phyloP scores from a whole-genome alignment of 2,888 invertebrate species.

The Podotricha telesiphe region DNA sequence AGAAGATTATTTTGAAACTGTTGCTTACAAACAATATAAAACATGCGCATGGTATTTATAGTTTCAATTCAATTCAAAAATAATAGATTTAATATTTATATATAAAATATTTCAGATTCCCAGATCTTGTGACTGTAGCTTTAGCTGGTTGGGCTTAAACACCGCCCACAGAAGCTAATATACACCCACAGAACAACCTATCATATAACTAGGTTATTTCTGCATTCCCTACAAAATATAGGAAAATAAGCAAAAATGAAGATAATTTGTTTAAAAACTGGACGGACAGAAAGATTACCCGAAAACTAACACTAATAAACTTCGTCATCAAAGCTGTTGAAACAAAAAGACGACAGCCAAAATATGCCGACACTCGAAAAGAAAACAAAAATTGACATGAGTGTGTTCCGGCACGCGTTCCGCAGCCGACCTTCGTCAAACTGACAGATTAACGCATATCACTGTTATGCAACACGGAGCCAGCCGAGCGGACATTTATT shows the following conservation, averaged over 20 bases:
- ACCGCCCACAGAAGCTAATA: too few relatives aligned
- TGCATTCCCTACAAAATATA: not conserved
- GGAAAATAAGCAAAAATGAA: not conserved
- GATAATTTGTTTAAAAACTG: not conserved
- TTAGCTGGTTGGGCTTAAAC: too few relatives aligned
- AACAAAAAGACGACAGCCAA: slow-evolving; percentile 39
- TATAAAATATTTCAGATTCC: not conserved
- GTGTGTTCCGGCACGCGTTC: slow-evolving; percentile 73
- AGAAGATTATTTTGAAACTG: too few relatives aligned
- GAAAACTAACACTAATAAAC: slow-evolving; percentile 28
- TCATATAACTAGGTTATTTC: not conserved
- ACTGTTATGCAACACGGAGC: slow-evolving; percentile 64
- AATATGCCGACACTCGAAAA: slow-evolving; percentile 33
- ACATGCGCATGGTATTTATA: not conserved
- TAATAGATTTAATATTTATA: not conserved
- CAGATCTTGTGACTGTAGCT: too few relatives aligned
- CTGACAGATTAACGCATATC: slow-evolving; percentile 78
- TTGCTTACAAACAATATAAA: too few relatives aligned
- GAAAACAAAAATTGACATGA: slow-evolving; percentile 58
- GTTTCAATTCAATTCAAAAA: not conserved
- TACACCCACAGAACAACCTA: too few relatives aligned
- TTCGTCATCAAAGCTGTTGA: slow-evolving; percentile 32
- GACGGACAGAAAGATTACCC: slow-evolving; percentile 6
- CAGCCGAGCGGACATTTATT: slow-evolving; percentile 57
- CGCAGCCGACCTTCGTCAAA: slow-evolving; percentile 75